Percentiles rank a stretch among this genome's conserved stretches.
phyloP scores from a whole-genome alignment of 2,797 vertebrate genomes.

The Potorous gilbertii region DNA sequence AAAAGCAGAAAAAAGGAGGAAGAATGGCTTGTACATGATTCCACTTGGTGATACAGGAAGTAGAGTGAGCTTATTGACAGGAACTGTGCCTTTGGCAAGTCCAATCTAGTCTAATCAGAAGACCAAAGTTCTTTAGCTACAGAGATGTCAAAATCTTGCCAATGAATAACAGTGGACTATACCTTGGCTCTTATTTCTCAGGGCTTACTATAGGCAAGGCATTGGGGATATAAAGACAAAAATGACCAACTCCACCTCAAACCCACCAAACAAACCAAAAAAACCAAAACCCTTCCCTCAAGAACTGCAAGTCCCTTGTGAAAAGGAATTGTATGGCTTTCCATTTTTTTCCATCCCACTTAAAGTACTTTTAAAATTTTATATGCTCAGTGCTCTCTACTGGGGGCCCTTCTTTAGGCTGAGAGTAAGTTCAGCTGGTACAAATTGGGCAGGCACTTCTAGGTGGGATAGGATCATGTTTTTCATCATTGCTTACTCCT shows the following conservation, averaged over 20 bases:
- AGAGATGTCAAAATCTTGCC: slow-evolving; percentile 61
- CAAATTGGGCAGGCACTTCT: neutral
- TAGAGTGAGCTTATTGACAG: neutral
- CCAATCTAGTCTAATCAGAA: neutral
- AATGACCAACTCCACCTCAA: neutral
- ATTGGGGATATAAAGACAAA: neutral
- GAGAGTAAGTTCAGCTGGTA: neutral
- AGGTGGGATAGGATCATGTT: neutral
- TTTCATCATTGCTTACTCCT: neutral
- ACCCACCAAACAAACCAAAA: neutral
- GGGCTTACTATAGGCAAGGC: neutral
- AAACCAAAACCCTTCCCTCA: neutral
- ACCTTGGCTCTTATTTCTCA: slow-evolving; percentile 61
- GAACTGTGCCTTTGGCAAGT: neutral
- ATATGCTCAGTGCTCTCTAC: neutral
- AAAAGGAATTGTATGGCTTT: neutral
- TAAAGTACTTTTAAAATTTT: neutral
- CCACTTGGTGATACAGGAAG: neutral
- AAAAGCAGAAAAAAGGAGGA: neutral
- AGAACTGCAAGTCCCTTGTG: neutral
- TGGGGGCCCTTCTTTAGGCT: neutral
- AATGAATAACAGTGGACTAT: slow-evolving; percentile 47
- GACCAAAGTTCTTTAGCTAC: slow-evolving; percentile 56
- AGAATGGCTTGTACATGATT: neutral
- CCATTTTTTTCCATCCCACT: neutral